A percentile compares a stretch with the other conserved stretches of the same genome.
These are phyloP conservation scores for Numida meleagris DNA, from an alignment of 2,113 vertebrate species.

Conservation along the genomic window DNA sequence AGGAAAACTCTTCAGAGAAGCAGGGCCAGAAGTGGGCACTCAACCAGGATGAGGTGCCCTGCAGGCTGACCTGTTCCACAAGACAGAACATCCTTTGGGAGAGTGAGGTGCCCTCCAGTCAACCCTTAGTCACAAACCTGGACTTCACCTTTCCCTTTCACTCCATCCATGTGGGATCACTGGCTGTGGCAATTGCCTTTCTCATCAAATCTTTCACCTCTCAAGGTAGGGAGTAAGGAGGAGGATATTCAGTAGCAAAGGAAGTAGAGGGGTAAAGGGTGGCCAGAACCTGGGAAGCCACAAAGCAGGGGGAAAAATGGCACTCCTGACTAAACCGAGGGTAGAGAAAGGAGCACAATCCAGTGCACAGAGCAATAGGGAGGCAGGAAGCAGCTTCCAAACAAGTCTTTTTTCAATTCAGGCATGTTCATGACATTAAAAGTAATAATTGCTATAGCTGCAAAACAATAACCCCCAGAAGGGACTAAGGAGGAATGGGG, in stretches of 20 bases:
- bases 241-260: background rate
- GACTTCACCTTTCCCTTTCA: background rate
- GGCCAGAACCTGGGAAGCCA: background rate
- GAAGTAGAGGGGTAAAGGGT: rapidly evolving
- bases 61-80: background rate
- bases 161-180: background rate
- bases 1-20: background rate
- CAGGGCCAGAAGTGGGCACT: background rate
- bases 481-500: background rate
- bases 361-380: background rate
- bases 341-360: background rate
- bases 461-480: background rate
- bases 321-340: background rate
- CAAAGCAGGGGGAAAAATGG: background rate
- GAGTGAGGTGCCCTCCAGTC: background rate
- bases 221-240: background rate
- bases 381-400: constrained; percentile 11
- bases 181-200: background rate
- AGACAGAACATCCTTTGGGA: background rate
- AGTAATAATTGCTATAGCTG: background rate
- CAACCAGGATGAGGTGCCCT: background rate
- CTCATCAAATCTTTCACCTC: background rate
- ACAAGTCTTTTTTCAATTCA: background rate
- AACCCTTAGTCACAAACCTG: background rate
- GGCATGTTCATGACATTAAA: constrained; percentile 16